Base-by-base conservation (phyloP, 2,113 vertebrate genomes). In the Pangasianodon hypophthalmus region DNA sequence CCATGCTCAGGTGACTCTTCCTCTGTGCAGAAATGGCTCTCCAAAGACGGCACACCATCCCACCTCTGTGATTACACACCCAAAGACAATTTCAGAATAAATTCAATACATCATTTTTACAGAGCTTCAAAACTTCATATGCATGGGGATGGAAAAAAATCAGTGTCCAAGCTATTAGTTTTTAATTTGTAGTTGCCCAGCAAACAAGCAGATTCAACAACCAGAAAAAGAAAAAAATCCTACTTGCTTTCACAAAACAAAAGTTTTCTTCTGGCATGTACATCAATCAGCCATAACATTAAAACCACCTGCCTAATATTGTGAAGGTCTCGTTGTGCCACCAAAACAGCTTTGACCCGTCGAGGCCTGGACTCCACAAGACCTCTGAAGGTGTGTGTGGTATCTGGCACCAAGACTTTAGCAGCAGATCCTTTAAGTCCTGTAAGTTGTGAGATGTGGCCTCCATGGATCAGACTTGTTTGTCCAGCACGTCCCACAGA, bases 11-110 rank as follows among this genome's bases (percentile, higher is more conserved):
- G 1, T 91, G 85, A 83, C 89, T 92, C 85, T 92, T 94, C 88
- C 96, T 94, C 84, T 94, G 94, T 64, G 94, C 93, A 19, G 90
- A 85, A 91, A 98, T 96, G 85, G 97, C 95, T 46, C 94, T 95
- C 97, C 97, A 98, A 60, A 98, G 92, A 46, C 96, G 96, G 92
- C 95, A 97, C 41, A 96, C 93, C 90, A 96, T 96, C 19, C 97
- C 97, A 0, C 96, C 96, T 94, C 98, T 98, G 94, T 89, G 93
- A 85, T 19, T 50, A 91, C 87, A 41, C 16, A 32, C 50, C 79
- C 26, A n/a, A 54, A 88, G 2, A 73, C 16, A 62, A 52, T 82
- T 73, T 90, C 48, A 32, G 67, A n/a, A 19, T 75, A n/a, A 56
- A 52, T 54, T 26, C 32, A 75, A 44, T 14, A 14, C 84, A 67